Base-by-base conservation (phyloP, 92 coral and sea anemone genomes). In the Porites lobata region DNA sequence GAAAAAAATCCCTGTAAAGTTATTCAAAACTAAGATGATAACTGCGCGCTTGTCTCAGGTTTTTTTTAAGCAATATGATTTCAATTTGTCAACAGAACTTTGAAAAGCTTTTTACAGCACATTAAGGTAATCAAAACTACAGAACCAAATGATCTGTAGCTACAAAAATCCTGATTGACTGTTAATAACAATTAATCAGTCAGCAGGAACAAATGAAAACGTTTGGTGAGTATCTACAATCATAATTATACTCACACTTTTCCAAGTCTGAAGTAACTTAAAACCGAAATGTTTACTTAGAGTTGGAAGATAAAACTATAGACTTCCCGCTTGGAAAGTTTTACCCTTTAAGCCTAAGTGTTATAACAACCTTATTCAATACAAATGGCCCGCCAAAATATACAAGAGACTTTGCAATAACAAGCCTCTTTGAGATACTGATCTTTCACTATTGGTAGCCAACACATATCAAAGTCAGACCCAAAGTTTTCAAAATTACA, bases 301-400 rank as follows among this genome's bases (percentile, higher is more conserved):
- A 18, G 77, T n/a, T 43, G 29, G 20, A 47, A 17, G 29, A 72
- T 47, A 14, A 18, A 50, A 50, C 77, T 72, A 18, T 17, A 72
- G 58, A 3, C 53, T 75, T 43, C 57, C 52, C 6, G 52, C 65
- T 38, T 65, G 21, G 19, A 80, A 69, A 82, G 78, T 82, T 58
- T 9, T n/a, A 69, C 54, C 38, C 65, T 80, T 21, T 26, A 15
- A 80, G 74, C 84, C 64, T 66, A 3, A 57, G 47, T 50, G 38
- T 18, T 13, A 50, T 63, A 21, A 26, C 14, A 68, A 47, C 83
- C 15, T 32, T 63, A 50, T 65, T 65, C 72, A 21, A 63, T 21
- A 14, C 11, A 57, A 64, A 79, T 50, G 57, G 21, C 59, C 24
- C 19, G 13, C 20, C 38, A n/a, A n/a, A 79, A 19, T 64, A 12